Percentiles rank a stretch among this genome's conserved stretches.
Conservation (phyloP, 2,888 invertebrate species). For the Labia minor region DNA sequence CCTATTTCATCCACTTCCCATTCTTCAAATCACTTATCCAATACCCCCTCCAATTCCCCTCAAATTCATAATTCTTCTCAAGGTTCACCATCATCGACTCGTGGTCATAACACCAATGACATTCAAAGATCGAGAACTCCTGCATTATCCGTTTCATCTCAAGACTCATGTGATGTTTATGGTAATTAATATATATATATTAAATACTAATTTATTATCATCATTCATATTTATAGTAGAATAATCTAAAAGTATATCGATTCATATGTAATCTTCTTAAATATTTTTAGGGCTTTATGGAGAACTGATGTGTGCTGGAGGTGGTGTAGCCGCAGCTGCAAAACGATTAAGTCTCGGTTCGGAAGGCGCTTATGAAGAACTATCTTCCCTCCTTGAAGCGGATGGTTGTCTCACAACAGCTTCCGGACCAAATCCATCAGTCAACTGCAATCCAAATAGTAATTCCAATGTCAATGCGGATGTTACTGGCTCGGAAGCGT, state of each 20-base stretch:
- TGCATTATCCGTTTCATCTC: slow-evolving; percentile 33
- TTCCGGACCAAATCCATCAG: slow-evolving; percentile 19
- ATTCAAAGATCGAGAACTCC: not conserved
- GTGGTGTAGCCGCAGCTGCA: slow-evolving; percentile 44
- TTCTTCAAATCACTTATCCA: not conserved
- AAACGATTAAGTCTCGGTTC: slow-evolving; percentile 61
- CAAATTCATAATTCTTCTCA: not conserved
- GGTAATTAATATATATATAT: not conserved
- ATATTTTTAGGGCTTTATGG: slow-evolving; percentile 63
- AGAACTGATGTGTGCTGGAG: slow-evolving; percentile 74
- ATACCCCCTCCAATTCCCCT: not conserved
- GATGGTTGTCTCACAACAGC: not conserved
- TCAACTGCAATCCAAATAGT: slow-evolving; percentile 70
- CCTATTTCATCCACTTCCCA: not conserved
- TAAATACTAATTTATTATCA: not conserved
- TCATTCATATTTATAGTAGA: no score
- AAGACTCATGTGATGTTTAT: slow-evolving; percentile 69
- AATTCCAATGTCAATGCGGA: slow-evolving; percentile 38
- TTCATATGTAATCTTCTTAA: no score
- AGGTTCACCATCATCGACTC: not conserved
- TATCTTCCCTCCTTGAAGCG: not conserved
- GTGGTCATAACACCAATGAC: not conserved
- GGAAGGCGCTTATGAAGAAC: slow-evolving; percentile 44
- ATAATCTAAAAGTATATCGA: no score
- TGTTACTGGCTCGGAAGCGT: slow-evolving; percentile 31